Evolutionary conservation across 2,888 invertebrate species (phyloP), one percentile per base, ranked within the genome.

Genomic region (Plagodis pulveraria): DNA sequence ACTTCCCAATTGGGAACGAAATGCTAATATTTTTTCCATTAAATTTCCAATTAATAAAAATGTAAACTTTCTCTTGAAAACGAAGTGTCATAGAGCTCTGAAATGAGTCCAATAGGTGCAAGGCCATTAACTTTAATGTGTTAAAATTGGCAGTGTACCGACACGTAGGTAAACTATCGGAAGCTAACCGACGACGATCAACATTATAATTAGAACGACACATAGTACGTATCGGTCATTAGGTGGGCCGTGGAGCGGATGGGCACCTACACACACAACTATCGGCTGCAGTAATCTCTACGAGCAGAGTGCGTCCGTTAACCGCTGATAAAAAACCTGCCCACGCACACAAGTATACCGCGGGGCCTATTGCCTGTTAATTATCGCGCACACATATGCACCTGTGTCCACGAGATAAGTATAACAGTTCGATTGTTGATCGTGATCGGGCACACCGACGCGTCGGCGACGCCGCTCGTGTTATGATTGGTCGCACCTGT

Each of bases 401-500:
- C 7, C 6, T 9, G 36, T 9, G 73, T 71, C 70, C 63, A 66
- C 62, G 55, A 78, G 78, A 81, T 82, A 83, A 22, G 22, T 22
- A 22, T 22, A 2, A 81, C 70, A 70, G 70, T 65, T 73, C 71
- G 80, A 78, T 83, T 78, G 81, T 78, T 69, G 80, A 77, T 75
- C 73, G 75, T 69, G 80, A 77, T 74, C 73, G 76, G 63, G 62
- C 71, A 45, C 33, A 36, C 36, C 36, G 71, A 41, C 66, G 22
- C 22, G 22, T 2, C 22, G 22, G 22, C 22, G 70, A 40, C 40
- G 40, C 8, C 40, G 70, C 65, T 65, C 52, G 54, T n/a, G 69
- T 66, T 79, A 73, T 77, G 87, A 87, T 87, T 87, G 88, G 87
- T 74, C 80, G 76, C 87, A 88, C 87, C 87, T 87, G 87, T 78